Evolutionary conservation across 2,888 invertebrate species (phyloP).

Genomic region (Sisyra terminalis): DNA sequence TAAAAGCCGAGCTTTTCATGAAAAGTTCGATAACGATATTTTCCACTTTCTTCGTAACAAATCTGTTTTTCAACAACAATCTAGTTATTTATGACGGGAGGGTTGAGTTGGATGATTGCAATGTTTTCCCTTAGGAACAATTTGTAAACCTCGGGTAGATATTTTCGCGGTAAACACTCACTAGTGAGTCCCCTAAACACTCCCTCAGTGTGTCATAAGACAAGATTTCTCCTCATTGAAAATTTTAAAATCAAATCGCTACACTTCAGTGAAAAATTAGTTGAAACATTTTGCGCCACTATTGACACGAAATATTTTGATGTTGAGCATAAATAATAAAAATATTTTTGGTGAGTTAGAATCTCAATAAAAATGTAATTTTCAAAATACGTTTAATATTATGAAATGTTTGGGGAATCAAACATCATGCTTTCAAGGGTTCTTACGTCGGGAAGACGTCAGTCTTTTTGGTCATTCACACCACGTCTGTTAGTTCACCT

Average conservation of each 20-base stretch:
- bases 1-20: no score
- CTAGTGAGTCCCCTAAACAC: neutral
- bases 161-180: slow-evolving; percentile 15
- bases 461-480: slow-evolving; percentile 3
- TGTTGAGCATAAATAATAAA: no score
- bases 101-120: slow-evolving; percentile 4
- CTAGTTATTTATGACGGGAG: no score
- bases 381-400: no score
- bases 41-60: no score
- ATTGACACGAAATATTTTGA: no score
- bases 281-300: slow-evolving; percentile 18
- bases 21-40: no score
- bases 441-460: neutral
- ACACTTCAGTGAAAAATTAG: neutral
- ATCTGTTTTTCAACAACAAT: no score
- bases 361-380: no score
- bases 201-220: neutral
- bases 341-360: no score
- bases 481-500: slow-evolving; percentile 4
- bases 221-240: neutral
- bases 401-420: no score
- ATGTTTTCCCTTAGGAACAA: slow-evolving; percentile 17
- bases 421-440: no score
- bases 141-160: slow-evolving; percentile 14
- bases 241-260: neutral